Conservation (phyloP, 2,113 vertebrate species). For the Ailurus styani region DNA sequence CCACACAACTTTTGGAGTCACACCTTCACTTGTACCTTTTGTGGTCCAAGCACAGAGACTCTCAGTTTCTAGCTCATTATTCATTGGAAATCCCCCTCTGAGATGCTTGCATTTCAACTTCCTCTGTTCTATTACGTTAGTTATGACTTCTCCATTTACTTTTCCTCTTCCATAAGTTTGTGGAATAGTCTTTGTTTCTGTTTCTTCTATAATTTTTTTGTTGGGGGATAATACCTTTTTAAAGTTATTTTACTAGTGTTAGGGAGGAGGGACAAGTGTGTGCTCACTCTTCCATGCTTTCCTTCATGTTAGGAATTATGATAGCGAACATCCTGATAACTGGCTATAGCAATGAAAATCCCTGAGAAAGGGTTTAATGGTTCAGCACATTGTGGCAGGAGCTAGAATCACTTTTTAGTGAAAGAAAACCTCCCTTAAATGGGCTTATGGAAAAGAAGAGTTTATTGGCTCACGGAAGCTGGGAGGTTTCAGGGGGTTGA, state of each 20-base stretch:
- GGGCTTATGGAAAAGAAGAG: not conserved
- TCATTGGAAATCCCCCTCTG: not conserved
- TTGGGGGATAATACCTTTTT: not conserved
- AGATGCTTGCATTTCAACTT: not conserved
- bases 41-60: not conserved
- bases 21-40: not conserved
- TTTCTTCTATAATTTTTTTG: constrained; percentile 9
- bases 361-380: not conserved
- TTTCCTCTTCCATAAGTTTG: not conserved
- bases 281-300: not conserved
- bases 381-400: not conserved
- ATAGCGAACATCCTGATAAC: not conserved
- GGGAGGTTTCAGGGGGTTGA: not conserved
- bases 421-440: not conserved
- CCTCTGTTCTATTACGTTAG: not conserved
- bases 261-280: not conserved
- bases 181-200: not conserved
- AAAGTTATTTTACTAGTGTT: not conserved
- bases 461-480: not conserved
- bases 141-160: not conserved
- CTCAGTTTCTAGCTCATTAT: not conserved
- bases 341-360: not conserved
- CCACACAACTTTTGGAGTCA: not conserved
- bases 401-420: not conserved
- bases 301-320: not conserved